These are phyloP conservation scores for Heterotilapia buettikoferi DNA, from an alignment of 2,113 vertebrate genomes.

Conservation along the genomic window DNA sequence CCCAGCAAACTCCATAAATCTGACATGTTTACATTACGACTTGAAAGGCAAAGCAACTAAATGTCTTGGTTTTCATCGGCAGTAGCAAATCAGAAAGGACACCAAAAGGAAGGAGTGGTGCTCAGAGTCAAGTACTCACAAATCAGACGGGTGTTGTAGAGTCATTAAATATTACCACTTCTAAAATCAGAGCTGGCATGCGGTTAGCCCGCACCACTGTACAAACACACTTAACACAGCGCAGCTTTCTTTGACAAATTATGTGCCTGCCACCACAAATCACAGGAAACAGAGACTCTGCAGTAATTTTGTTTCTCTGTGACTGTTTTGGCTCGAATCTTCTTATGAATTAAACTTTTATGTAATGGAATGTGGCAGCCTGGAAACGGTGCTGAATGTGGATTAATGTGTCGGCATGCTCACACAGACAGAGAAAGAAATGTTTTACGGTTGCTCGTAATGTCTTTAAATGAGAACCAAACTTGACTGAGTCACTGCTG, in stretches of 20 bases:
- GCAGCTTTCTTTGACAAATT: conserved; percentile 47
- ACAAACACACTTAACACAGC: conserved; percentile 52
- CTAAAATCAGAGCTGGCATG: conserved; percentile 60
- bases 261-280: conserved; percentile 15
- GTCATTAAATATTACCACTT: conserved; percentile 57
- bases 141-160: conserved; percentile 40
- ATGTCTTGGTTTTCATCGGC: conserved; percentile 25
- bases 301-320: not conserved
- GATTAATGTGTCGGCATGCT: not conserved
- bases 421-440: not conserved
- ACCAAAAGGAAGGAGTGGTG: not conserved
- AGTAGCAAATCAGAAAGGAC: conserved; percentile 35
- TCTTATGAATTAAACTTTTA: conserved; percentile 24
- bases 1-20: conserved; percentile 14
- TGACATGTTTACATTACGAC: conserved; percentile 53
- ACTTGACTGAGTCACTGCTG: not conserved
- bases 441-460: not conserved
- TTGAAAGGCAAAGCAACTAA: conserved; percentile 37
- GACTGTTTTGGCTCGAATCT: not conserved
- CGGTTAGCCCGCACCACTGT: conserved; percentile 50
- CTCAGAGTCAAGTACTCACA: conserved; percentile 16
- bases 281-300: conserved; percentile 5
- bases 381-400: not conserved
- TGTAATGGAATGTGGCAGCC: conserved; percentile 12
- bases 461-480: not conserved